A percentile compares a stretch with the other conserved stretches of the same genome.
phyloP scores from a whole-genome alignment of 2,888 invertebrate genomes.

The Noctua janthe region DNA sequence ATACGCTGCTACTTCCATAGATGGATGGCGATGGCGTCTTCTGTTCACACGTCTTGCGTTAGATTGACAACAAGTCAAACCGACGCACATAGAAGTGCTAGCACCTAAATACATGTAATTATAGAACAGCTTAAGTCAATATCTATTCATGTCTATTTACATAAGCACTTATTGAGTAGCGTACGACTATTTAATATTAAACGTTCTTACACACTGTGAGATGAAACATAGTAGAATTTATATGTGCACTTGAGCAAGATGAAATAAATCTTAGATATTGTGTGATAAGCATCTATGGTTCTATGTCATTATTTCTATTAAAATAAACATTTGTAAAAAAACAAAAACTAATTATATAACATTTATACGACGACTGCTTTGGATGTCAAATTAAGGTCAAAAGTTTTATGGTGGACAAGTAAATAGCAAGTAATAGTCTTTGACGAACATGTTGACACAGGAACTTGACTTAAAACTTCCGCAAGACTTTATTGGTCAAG shows the following conservation, averaged over 20 bases:
- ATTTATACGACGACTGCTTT: not conserved
- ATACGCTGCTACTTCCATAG: conserved; percentile 56
- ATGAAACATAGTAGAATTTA: conserved; percentile 30
- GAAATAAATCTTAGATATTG: too few species aligned
- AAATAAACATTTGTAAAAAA: too few species aligned
- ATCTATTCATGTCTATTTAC: conserved; percentile 57
- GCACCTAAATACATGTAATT: conserved; percentile 73
- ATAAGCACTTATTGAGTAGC: conserved; percentile 46
- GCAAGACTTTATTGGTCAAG: conserved; percentile 31
- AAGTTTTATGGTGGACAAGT: not conserved
- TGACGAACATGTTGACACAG: not conserved
- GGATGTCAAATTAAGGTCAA: conserved; percentile 18
- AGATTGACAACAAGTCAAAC: conserved; percentile 57
- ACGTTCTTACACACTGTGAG: conserved; percentile 17
- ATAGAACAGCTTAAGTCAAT: conserved; percentile 67
- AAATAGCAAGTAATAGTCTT: not conserved
- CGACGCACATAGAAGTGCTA: conserved; percentile 57
- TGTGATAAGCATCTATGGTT: too few species aligned
- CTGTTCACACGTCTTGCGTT: conserved; percentile 58
- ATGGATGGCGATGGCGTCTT: conserved; percentile 18
- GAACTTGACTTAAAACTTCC: not conserved
- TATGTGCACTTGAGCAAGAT: not conserved
- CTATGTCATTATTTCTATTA: too few species aligned
- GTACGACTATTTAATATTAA: conserved; percentile 46
- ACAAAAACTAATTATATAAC: not conserved